Evolutionary conservation across 2,797 vertebrate genomes (phyloP), one percentile per base, ranked within the genome.

Genomic region (Gymnothorax javanicus): DNA sequence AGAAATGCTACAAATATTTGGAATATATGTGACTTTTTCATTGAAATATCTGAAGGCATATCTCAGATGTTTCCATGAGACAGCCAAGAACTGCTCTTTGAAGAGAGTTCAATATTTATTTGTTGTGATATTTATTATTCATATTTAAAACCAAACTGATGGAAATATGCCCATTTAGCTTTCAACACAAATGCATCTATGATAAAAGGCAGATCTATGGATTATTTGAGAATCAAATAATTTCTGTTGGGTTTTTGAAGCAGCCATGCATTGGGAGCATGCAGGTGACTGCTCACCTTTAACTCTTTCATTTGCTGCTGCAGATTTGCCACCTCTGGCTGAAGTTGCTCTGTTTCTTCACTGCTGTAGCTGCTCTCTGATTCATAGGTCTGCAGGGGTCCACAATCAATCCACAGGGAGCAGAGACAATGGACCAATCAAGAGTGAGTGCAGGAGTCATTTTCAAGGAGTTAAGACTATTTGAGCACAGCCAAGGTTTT

Each of bases 271-370:
- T 27, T 6, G 23, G 33, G 73, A 52, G 33, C 50, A 50, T 50
- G 20, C 20, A 4, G 33, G 52, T 33, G 86, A 9, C 23, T 82
- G n/a, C 84, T 90, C 86, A 98, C 97, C 96, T 97, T 97, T 12
- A 98, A 93, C 90, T 97, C 94, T 83, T 94, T 96, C 89, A 97
- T 96, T 92, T 98, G 97, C 13, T 94, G 95, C 86, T 96, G 95
- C 84, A 97, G 93, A 56, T 97, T 96, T 82, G 94, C 94, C 89
- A 96, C 95, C 89, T 97, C 97, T 0, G 94, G 93, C 89, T 97
- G 97, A 89, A 97, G 96, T 90, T 96, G 96, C 88, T 98, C 97
- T 92, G 97, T 91, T 52, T 98, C 97, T 90, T 97, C 97, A 0
- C 90, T 96, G 90, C 96, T 96, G 7, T 94, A 96, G 92, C 95